These are phyloP conservation scores for Neocloeon triangulifer DNA, from an alignment of 1,140 invertebrate species.

Conservation along the genomic window DNA sequence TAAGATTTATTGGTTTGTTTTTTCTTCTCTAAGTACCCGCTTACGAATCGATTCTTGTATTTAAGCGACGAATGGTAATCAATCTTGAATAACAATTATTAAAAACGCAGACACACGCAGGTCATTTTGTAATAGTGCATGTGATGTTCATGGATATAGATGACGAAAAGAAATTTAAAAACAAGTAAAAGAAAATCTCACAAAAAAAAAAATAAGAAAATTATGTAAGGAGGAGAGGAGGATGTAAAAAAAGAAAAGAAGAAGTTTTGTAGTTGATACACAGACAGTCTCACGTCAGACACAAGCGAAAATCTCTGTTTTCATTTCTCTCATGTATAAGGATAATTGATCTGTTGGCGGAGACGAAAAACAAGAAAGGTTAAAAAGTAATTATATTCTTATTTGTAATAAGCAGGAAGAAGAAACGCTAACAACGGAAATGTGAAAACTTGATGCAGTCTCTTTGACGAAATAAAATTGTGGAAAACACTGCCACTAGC, in stretches of 20 bases:
- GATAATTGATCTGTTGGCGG: not conserved
- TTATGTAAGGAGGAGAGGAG: not conserved
- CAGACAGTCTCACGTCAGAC: not conserved
- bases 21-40: too few relatives aligned
- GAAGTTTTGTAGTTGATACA: not conserved
- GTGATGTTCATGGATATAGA: not conserved
- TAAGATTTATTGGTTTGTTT: too few relatives aligned
- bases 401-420: too few relatives aligned
- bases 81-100: not conserved
- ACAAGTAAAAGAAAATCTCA: too few relatives aligned
- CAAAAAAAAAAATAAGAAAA: constrained; percentile 1
- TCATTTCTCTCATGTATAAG: not conserved
- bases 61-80: too few relatives aligned
- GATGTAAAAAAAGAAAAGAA: not conserved
- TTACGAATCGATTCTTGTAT: too few relatives aligned
- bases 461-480: too few relatives aligned
- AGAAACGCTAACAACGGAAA: too few relatives aligned
- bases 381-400: not conserved
- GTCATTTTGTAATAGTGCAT: not conserved
- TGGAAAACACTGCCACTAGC: too few relatives aligned
- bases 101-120: constrained; percentile 1
- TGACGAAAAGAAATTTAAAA: not conserved
- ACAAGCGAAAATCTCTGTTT: not conserved
- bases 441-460: too few relatives aligned
- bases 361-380: not conserved